phyloP scores from a whole-genome alignment of 1,140 invertebrate genomes.

The Drosophila santomea region DNA sequence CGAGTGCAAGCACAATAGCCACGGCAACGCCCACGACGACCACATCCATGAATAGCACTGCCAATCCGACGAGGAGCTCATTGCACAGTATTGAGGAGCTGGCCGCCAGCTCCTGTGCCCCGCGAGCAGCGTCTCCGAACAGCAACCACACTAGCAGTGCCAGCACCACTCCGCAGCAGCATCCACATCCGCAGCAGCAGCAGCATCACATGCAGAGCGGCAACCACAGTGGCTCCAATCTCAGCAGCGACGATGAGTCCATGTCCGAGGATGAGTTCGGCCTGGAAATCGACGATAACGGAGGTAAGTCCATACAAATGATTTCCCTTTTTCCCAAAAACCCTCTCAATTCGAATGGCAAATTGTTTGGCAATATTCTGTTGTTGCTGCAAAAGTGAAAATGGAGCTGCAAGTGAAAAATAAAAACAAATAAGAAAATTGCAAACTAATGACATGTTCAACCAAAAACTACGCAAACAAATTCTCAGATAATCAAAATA shows the following conservation, averaged over 20 bases:
- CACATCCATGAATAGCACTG: slow-evolving; percentile 32
- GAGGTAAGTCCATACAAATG: slow-evolving; percentile 55
- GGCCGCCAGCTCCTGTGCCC: slow-evolving; percentile 68
- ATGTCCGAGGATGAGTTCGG: slow-evolving; percentile 76
- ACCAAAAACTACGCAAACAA: neutral
- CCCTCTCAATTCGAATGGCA: neutral
- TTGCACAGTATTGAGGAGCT: slow-evolving; percentile 76
- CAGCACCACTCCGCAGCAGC: slow-evolving; percentile 24
- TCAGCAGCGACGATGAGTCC: slow-evolving; percentile 74
- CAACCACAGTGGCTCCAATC: slow-evolving; percentile 65
- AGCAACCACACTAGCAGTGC: slow-evolving; percentile 20
- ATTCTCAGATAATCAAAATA: neutral
- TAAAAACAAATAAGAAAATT: neutral
- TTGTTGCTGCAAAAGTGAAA: slow-evolving; percentile 27
- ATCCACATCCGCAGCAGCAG: slow-evolving; percentile 26
- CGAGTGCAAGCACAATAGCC: slow-evolving; percentile 39
- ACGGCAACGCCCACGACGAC: slow-evolving; percentile 23
- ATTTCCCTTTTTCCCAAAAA: neutral
- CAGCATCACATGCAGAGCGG: slow-evolving; percentile 51
- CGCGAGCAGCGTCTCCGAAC: slow-evolving; percentile 40
- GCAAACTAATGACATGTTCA: neutral
- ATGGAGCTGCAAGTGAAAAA: neutral
- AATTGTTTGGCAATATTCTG: slow-evolving; percentile 56
- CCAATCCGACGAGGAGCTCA: slow-evolving; percentile 54
- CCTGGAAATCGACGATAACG: slow-evolving; percentile 70